Conservation (phyloP, 2,797 vertebrate species). For the Melanotaenia nigrans region DNA sequence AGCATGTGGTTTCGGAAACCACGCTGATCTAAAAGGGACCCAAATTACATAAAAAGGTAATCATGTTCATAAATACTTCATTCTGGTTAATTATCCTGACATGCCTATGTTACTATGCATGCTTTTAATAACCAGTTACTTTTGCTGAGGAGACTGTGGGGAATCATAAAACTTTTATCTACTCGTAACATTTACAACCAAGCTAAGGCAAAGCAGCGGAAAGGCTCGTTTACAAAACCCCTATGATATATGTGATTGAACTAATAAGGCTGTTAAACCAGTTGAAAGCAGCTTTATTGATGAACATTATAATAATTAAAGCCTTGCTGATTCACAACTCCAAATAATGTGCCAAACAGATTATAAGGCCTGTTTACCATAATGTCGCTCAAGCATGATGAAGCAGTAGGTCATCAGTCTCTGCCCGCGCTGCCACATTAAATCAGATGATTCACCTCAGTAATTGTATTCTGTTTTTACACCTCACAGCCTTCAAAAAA, state of each 20-base stretch:
- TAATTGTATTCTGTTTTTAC: conserved; percentile 8
- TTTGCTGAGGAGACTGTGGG: conserved; percentile 27
- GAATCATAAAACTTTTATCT: conserved; percentile 60
- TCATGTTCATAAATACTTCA: conserved; percentile 49
- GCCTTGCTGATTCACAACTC: neutral
- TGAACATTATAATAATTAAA: neutral
- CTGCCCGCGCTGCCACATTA: neutral
- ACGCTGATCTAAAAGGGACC: conserved; percentile 27
- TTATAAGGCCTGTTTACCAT: neutral
- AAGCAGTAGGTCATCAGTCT: neutral
- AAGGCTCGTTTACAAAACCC: conserved; percentile 28
- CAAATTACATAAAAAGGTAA: conserved; percentile 49
- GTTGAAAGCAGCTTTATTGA: neutral
- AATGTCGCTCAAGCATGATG: conserved; percentile 5
- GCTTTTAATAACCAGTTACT: conserved; percentile 25
- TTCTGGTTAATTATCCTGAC: conserved; percentile 50
- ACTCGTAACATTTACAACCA: conserved; percentile 41
- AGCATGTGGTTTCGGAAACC: conserved; percentile 15
- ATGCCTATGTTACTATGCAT: conserved; percentile 35
- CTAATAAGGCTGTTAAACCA: conserved; percentile 16
- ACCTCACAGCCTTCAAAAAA: neutral
- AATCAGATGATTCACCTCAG: neutral
- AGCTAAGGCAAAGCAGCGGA: conserved; percentile 30
- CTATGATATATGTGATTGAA: conserved; percentile 20
- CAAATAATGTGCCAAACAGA: neutral